These are phyloP conservation scores for Brachypterus glaber DNA, from an alignment of 2,888 invertebrate genomes.

Conservation along the genomic window DNA sequence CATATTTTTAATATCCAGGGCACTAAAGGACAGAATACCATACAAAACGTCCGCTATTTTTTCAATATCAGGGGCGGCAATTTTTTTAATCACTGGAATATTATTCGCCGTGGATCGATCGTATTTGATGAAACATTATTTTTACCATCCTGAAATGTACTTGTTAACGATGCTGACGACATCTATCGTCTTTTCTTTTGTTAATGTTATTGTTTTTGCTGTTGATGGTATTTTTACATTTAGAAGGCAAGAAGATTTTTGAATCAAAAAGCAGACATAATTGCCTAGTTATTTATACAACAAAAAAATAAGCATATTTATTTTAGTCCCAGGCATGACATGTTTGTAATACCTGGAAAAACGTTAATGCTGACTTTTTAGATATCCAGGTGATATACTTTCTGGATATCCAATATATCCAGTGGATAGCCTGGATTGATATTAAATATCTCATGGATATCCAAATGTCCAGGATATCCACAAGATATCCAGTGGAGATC, in stretches of 20 bases:
- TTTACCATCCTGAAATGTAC: conserved; percentile 54
- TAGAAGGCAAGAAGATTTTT: conserved; percentile 46
- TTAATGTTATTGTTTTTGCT: conserved; percentile 51
- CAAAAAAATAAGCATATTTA: no score
- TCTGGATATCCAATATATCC: no score
- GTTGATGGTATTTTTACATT: conserved; percentile 54
- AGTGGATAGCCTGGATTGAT: no score
- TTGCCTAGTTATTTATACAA: no score
- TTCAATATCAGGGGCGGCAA: conserved; percentile 50
- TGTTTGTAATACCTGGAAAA: no score
- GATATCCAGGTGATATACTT: no score
- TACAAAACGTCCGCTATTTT: conserved; percentile 56
- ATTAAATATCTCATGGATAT: no score
- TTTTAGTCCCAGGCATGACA: no score
- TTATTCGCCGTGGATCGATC: conserved; percentile 47
- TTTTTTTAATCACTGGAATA: conserved; percentile 56
- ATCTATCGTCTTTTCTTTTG: conserved; percentile 53
- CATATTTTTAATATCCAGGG: conserved; percentile 50
- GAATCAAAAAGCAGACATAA: no score
- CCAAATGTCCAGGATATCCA: no score
- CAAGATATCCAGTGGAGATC: no score
- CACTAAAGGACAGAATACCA: conserved; percentile 53
- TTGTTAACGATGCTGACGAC: conserved; percentile 55
- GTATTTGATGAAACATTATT: conserved; percentile 40
- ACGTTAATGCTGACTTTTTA: no score